These are phyloP conservation scores for Brachionus angularis DNA, from an alignment of 1,140 invertebrate species.

Conservation along the genomic window DNA sequence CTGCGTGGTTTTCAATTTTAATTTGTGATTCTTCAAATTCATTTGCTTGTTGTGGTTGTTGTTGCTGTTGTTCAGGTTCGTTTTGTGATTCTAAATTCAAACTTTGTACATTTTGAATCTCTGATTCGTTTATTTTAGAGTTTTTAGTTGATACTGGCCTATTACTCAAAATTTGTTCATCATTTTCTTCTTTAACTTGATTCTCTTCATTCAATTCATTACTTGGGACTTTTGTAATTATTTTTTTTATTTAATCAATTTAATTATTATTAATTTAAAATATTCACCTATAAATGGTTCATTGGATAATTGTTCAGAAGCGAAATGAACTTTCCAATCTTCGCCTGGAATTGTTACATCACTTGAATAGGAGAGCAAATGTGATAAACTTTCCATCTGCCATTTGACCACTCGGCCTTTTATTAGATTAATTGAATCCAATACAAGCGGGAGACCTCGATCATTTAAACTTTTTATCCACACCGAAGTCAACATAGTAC, in stretches of 20 bases:
- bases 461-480: constrained; percentile 57
- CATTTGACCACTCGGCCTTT: constrained; percentile 47
- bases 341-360: constrained; percentile 50
- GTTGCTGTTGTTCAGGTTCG: no score
- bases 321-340: constrained; percentile 37
- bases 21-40: not conserved
- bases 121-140: not conserved
- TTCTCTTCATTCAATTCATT: constrained; percentile 25
- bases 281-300: constrained; percentile 23
- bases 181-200: not conserved
- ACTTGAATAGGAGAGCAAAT: constrained; percentile 50
- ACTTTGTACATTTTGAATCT: constrained; percentile 2
- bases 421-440: constrained; percentile 54
- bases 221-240: not conserved
- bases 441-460: constrained; percentile 53
- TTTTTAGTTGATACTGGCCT: not conserved
- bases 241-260: not conserved
- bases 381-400: constrained; percentile 25
- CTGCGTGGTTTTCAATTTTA: constrained; percentile 16
- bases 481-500: constrained; percentile 54
- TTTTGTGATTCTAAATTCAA: not conserved
- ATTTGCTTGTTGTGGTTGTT: no score
- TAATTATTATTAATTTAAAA: not conserved
- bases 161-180: not conserved
- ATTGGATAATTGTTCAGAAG: constrained; percentile 15